These are phyloP conservation scores for Antennarius striatus DNA, from an alignment of 2,113 vertebrate species.

Conservation along the genomic window DNA sequence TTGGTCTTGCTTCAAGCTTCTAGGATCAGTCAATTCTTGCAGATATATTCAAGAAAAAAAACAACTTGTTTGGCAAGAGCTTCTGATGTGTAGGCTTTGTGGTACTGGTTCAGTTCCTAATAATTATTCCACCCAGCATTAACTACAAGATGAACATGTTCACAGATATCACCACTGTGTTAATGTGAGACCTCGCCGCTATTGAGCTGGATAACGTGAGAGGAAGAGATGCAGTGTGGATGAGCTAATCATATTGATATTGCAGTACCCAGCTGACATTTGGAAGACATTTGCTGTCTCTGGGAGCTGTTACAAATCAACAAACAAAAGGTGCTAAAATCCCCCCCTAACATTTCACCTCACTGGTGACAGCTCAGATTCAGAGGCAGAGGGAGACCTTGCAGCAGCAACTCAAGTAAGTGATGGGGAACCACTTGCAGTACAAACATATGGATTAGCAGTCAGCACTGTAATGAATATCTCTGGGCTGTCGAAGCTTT, in stretches of 20 bases:
- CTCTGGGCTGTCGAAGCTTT: conserved; percentile 40
- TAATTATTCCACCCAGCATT: not conserved
- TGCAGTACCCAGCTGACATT: conserved; percentile 62
- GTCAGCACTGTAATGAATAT: conserved; percentile 69
- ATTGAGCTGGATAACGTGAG: conserved; percentile 54
- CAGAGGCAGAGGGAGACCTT: conserved; percentile 32
- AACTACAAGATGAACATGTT: conserved; percentile 1
- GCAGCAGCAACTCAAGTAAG: conserved; percentile 59
- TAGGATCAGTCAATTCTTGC: not conserved
- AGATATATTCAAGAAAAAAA: conserved; percentile 10
- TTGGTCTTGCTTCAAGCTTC: conserved; percentile 2
- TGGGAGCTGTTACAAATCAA: conserved; percentile 54
- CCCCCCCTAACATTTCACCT: conserved; percentile 55
- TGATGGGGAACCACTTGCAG: conserved; percentile 57
- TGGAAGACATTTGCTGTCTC: conserved; percentile 60
- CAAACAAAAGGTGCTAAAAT: conserved; percentile 58
- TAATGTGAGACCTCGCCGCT: conserved; percentile 24
- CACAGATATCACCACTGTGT: not conserved
- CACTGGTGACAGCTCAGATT: conserved; percentile 49
- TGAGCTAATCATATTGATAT: conserved; percentile 65
- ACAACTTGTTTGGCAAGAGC: not conserved
- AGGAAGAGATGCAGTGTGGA: conserved; percentile 35
- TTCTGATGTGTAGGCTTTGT: not conserved
- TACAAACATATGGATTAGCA: conserved; percentile 74
- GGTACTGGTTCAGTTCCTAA: not conserved